Base-by-base conservation (phyloP, 2,888 invertebrate genomes). In the Sepioteuthis lessoniana region DNA sequence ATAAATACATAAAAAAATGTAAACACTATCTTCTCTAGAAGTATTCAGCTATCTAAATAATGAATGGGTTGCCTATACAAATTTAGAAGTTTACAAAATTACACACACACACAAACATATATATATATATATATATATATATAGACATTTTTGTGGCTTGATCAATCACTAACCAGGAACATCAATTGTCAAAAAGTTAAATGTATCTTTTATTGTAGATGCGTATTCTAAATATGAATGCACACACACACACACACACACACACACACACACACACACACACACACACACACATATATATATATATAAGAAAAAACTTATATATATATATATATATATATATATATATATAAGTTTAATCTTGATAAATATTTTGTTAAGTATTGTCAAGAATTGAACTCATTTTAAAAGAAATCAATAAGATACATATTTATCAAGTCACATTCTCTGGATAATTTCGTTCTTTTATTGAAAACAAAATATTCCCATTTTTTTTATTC, bases 351-450 rank as follows among this genome's bases (percentile, higher is more conserved):
- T 55, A 55, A n/a, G n/a, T n/a, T n/a, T n/a, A n/a, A n/a, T n/a
- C n/a, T n/a, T n/a, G n/a, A n/a, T n/a, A n/a, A n/a, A n/a, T n/a
- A n/a, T n/a, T n/a, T n/a, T n/a, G 21, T 55, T 5, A 76, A 35
- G 76, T 76, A 76, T 76, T 76, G 76, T 76, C n/a, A 76, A 76
- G 76, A 76, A 76, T n/a, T 76, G 76, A 76, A 76, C n/a, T n/a
- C 35, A 35, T n/a, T 76, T 76, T 16, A 76, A 35, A 76, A 35
- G n/a, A 76, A 76, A 76, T 76, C 76, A 35, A 76, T 76, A 76
- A 35, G 16, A 76, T 76, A n/a, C 76, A 76, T 76, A 76, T 76
- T 76, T 76, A 76, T 76, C 16, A n/a, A 76, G 76, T 35, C 19
- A 76, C 16, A 0, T 76, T 35, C 76, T 76, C 76, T 76, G 76